A percentile compares a stretch with the other conserved stretches of the same genome.
phyloP scores from a whole-genome alignment of 1,140 invertebrate species.

The Cryptotermes secundus region DNA sequence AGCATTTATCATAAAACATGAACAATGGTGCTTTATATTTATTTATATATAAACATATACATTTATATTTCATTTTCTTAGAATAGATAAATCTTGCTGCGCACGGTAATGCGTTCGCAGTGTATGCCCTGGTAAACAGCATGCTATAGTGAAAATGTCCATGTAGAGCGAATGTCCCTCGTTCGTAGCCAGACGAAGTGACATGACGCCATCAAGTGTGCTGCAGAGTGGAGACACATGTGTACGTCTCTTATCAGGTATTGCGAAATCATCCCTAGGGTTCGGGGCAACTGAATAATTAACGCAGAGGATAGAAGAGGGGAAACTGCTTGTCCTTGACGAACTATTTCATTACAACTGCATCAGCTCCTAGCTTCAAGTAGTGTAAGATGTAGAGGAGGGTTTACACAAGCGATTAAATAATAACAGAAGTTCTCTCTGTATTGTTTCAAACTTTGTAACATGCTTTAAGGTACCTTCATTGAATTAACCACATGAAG shows the following conservation, averaged over 20 bases:
- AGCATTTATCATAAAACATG: no score
- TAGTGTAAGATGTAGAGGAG: background rate
- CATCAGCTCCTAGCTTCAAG: background rate
- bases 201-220: no score
- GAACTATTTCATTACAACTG: background rate
- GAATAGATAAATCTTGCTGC: no score
- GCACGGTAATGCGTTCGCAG: no score
- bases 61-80: no score
- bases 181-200: no score
- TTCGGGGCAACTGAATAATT: background rate
- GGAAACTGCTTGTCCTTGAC: background rate
- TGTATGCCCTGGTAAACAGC: no score
- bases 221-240: no score
- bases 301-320: background rate
- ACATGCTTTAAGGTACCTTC: background rate
- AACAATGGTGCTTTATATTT: no score
- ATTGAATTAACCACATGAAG: background rate
- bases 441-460: background rate
- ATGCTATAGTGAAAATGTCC: no score
- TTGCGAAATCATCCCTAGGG: background rate
- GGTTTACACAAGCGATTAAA: constrained; percentile 15
- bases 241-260: background rate
- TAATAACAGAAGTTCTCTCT: constrained; percentile 2
- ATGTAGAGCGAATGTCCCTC: no score
- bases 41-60: no score